These are phyloP conservation scores for Planiliza haematocheilus DNA, from an alignment of 2,113 vertebrate species.

Conservation along the genomic window DNA sequence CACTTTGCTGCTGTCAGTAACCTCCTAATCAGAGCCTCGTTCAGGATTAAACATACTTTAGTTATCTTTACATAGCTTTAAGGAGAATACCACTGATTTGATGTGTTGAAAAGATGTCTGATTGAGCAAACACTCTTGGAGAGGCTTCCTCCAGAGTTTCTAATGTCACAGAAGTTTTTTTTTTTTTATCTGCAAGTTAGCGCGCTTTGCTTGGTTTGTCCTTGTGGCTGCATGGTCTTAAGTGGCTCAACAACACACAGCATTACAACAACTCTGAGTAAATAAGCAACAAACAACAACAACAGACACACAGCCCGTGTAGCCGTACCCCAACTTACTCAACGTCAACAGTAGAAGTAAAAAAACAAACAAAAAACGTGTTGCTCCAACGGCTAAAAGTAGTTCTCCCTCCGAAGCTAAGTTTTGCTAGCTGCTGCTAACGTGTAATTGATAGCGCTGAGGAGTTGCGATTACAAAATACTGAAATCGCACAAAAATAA, in stretches of 20 bases:
- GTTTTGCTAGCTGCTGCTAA: conserved; percentile 14
- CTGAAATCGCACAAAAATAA: conserved; percentile 1
- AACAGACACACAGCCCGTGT: not conserved
- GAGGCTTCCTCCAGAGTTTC: not conserved
- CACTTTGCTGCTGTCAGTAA: not conserved
- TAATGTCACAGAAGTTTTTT: conserved; percentile 23
- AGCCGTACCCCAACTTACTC: too few relatives aligned
- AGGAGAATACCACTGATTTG: not conserved
- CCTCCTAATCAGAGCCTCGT: not conserved
- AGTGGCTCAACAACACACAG: not conserved
- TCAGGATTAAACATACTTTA: not conserved
- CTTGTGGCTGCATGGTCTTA: conserved; percentile 23
- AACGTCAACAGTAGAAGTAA: too few relatives aligned
- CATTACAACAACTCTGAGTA: not conserved
- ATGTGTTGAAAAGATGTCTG: not conserved
- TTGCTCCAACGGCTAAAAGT: not conserved
- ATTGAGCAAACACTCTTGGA: not conserved
- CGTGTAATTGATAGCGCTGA: conserved; percentile 36
- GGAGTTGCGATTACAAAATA: conserved; percentile 31
- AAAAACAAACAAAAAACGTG: not conserved
- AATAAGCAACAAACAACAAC: not conserved
- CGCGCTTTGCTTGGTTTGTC: conserved; percentile 57
- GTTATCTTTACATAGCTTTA: not conserved
- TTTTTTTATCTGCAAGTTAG: conserved; percentile 41
- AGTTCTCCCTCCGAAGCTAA: not conserved